Conservation (phyloP, 1,140 invertebrate species). For the Medauroidea extradentata region DNA sequence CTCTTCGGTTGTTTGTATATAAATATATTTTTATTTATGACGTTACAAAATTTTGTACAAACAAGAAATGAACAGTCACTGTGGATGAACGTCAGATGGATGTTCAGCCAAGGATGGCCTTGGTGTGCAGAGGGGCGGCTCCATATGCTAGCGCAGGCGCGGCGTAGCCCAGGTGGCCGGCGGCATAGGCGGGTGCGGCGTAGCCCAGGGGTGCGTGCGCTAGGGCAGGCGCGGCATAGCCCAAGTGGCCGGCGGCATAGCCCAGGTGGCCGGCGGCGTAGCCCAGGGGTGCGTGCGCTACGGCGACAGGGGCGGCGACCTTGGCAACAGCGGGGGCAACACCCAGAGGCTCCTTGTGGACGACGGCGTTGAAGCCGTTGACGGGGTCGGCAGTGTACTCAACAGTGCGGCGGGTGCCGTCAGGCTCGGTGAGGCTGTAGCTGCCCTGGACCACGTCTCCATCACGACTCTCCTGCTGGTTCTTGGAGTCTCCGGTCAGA, state of each 20-base stretch:
- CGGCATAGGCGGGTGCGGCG: not conserved
- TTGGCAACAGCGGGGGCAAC: not conserved
- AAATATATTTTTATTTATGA: no score
- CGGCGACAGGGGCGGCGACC: not conserved
- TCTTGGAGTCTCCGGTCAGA: conserved; percentile 27
- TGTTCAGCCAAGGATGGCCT: not conserved
- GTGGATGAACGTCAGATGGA: no score
- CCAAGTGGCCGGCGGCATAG: not conserved
- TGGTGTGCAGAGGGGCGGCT: conserved; percentile 3
- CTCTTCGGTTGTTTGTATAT: no score
- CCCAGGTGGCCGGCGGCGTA: not conserved
- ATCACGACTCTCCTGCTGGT: conserved; percentile 23
- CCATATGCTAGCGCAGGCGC: not conserved
- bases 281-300: not conserved
- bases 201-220: not conserved
- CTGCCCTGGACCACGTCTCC: conserved; percentile 34
- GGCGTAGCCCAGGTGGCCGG: not conserved
- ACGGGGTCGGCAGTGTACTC: conserved; percentile 46
- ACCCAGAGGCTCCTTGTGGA: conserved; percentile 21
- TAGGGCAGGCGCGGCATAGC: not conserved
- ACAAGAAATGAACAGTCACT: no score
- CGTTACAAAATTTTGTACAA: no score
- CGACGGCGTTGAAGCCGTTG: conserved; percentile 45
- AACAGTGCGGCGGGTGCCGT: conserved; percentile 54
- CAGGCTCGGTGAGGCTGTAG: conserved; percentile 52